Evolutionary conservation across 1,140 invertebrate genomes (phyloP), one percentile per base, ranked within the genome.

Genomic region (Lerema accius): DNA sequence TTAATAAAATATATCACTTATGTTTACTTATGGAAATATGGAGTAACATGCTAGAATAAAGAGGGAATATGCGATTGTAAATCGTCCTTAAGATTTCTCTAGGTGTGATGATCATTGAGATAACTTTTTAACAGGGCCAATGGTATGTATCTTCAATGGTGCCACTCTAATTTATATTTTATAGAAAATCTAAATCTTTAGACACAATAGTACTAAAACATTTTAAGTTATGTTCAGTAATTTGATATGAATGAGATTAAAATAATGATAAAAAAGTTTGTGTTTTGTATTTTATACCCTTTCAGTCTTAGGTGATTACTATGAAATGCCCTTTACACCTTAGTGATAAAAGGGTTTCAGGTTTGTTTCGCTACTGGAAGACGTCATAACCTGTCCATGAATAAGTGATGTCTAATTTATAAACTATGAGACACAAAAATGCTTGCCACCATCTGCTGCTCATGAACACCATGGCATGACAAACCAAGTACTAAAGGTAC

Each of bases 201-300:
- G 80, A 77, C 59, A 86, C 74, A 81, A 78, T 83, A 82, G 73
- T 71, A 86, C 76, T 84, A 87, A 88, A 86, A 78, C 65, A 60
- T 72, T 86, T n/a, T n/a, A n/a, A n/a, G n/a, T n/a, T 90, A 88
- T 90, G 82, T 87, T 88, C 85, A 77, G 71, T 90, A 89, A 84
- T 90, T 89, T 90, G 86, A 89, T 90, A 90, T 90, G 82, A 73
- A 83, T 82, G 87, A 90, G 83, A 90, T 89, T 89, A 90, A 90
- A 90, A 82, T 69, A 56, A n/a, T 76, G 39, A 83, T 45, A 69
- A 67, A 68, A 59, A 42, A 58, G 56, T 78, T 68, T 76, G 63
- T 68, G 70, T 73, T 69, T 71, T 45, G 43, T 42, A n/a, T n/a
- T n/a, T n/a, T n/a, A n/a, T n/a, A n/a, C n/a, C n/a, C n/a, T n/a